These are phyloP conservation scores for Cheilosia variabilis DNA, from an alignment of 2,888 invertebrate species.

Conservation along the genomic window DNA sequence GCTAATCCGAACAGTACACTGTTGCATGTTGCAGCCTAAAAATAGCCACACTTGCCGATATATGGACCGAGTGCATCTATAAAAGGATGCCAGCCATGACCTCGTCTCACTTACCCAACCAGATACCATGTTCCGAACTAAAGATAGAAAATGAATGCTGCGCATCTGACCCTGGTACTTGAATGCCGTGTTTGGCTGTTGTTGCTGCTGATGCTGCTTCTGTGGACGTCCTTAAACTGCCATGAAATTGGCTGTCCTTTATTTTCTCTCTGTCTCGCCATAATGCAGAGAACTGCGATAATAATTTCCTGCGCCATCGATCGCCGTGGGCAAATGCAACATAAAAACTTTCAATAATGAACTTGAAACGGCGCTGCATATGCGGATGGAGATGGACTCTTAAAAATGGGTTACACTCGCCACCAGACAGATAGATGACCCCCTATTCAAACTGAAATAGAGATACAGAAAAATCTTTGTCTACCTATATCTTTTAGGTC, in stretches of 20 bases:
- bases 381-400: background rate
- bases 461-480: constrained; percentile 36
- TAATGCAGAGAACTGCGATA: constrained; percentile 36
- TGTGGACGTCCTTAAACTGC: constrained; percentile 48
- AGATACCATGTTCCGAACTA: constrained; percentile 3
- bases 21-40: constrained; percentile 29
- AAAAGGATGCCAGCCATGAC: constrained; percentile 68
- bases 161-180: constrained; percentile 42
- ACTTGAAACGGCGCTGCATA: background rate
- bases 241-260: constrained; percentile 22
- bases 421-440: constrained; percentile 22
- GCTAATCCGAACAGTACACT: constrained; percentile 59
- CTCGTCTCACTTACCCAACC: constrained; percentile 26
- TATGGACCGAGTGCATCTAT: constrained; percentile 39
- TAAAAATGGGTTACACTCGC: constrained; percentile 21
- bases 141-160: constrained; percentile 16
- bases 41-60: constrained; percentile 38
- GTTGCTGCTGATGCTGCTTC: constrained; percentile 14
- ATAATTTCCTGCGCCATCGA: constrained; percentile 43
- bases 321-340: constrained; percentile 1
- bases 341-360: background rate
- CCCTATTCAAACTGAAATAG: constrained; percentile 49
- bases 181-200: constrained; percentile 41
- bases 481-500: constrained; percentile 50
- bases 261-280: constrained; percentile 42